These are phyloP conservation scores for Pseudachorutes palmiensis DNA, from an alignment of 1,140 invertebrate species.

Conservation along the genomic window DNA sequence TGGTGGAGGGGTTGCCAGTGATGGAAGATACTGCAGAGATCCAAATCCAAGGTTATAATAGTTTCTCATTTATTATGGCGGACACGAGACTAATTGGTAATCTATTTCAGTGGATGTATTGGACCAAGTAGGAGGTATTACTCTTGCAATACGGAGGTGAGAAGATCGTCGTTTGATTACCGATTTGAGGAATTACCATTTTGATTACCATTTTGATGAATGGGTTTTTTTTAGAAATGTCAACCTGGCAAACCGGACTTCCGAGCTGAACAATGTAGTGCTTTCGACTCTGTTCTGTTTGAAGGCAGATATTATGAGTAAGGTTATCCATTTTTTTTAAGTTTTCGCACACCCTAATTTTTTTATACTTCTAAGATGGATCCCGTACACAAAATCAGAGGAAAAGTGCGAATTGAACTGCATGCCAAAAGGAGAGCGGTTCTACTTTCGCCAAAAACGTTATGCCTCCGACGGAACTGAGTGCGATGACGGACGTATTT, in stretches of 20 bases:
- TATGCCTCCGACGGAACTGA: conserved; percentile 83
- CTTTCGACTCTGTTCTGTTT: conserved; percentile 64
- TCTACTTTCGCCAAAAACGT: conserved; percentile 78
- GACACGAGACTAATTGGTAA: neutral
- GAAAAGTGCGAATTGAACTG: conserved; percentile 93
- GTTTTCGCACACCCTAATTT: too few relatives aligned
- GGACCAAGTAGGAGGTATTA: conserved; percentile 11
- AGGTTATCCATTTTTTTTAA: too few relatives aligned
- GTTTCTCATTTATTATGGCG: neutral
- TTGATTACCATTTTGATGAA: neutral
- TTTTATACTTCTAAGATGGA: conserved; percentile 65
- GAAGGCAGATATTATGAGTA: conserved; percentile 67
- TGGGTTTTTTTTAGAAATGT: conserved; percentile 45
- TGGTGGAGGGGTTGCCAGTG: conserved; percentile 24
- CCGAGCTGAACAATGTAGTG: conserved; percentile 73
- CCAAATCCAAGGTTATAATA: conserved; percentile 5
- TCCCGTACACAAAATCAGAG: conserved; percentile 71
- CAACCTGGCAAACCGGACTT: conserved; percentile 67
- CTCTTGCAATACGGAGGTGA: conserved; percentile 38
- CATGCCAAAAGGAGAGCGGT: conserved; percentile 81
- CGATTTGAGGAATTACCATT: conserved; percentile 9
- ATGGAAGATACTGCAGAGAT: neutral
- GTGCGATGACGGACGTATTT: conserved; percentile 78
- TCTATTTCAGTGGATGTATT: conserved; percentile 1
- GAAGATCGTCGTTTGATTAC: too few relatives aligned